Base-by-base conservation (phyloP, 2,797 vertebrate species). In the Cyprinella venusta region DNA sequence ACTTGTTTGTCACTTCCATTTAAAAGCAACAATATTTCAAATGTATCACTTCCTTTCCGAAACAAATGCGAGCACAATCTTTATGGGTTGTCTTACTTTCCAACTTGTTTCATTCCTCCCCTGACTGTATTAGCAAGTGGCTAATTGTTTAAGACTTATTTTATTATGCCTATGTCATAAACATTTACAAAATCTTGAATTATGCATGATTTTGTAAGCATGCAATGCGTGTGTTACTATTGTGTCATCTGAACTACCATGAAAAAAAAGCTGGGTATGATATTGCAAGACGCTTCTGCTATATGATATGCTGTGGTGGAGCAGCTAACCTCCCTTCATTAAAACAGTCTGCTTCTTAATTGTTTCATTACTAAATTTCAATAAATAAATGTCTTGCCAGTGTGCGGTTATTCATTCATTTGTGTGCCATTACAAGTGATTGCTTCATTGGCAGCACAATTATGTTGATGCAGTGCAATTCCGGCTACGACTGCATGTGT, bases 341-440 rank as follows among this genome's bases (percentile, higher is more conserved):
- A 16, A 75, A 82, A 65, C 68, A 71, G 54, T 48, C 54, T 61
- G 54, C 40, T 36, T 75, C 63, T 61, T 80, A 76, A 80, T 76
- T 70, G 74, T 67, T 78, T 69, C 74, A 82, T 82, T 74, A 42
- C 59, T 52, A 67, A 65, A 64, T 75, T 61, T 65, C 59, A 54
- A 82, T 74, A 75, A 80, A 50, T 70, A 78, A 84, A 84, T 79
- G 63, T 26, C 63, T 33, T 68, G 50, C 61, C 61, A 48, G 33
- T 48, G 69, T 80, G 70, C 1, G n/a, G 70, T 61, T 67, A 79
- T 84, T 79, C 70, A 33, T 80, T 63, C 40, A 61, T 70, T 77
- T 75, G 77, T 33, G 69, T 15, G 48, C 38, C 77, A 84, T 84
- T 72, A 79, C 21, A 79, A 64, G 56, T 52, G 45, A 64, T 64